These are phyloP conservation scores for Myotis myotis DNA, from an alignment of 2,797 vertebrate species.

Conservation along the genomic window DNA sequence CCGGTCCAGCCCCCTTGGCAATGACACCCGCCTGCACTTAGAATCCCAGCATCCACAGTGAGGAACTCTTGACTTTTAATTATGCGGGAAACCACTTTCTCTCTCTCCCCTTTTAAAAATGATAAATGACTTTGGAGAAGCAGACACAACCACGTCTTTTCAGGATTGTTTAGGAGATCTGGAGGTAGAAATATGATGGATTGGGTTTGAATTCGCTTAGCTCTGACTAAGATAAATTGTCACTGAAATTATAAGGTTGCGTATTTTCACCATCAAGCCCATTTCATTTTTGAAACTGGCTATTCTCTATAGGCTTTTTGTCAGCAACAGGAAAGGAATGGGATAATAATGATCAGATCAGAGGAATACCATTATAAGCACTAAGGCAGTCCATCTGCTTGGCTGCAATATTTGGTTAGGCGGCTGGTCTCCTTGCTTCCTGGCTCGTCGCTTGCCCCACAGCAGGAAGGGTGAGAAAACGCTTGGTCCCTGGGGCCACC, in stretches of 20 bases:
- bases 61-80: slow-evolving; percentile 59
- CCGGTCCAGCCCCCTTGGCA: not conserved
- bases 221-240: slow-evolving; percentile 67
- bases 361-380: slow-evolving; percentile 64
- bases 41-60: not conserved
- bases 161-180: slow-evolving; percentile 64
- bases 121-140: slow-evolving; percentile 67
- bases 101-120: slow-evolving; percentile 32
- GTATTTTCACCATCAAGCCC: slow-evolving; percentile 50
- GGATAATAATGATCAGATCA: slow-evolving; percentile 43
- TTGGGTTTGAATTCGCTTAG: slow-evolving; percentile 72
- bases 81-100: slow-evolving; percentile 39
- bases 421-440: not conserved
- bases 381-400: slow-evolving; percentile 16
- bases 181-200: slow-evolving; percentile 65
- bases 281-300: slow-evolving; percentile 28
- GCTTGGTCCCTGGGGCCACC: not conserved
- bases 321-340: slow-evolving; percentile 52
- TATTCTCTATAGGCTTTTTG: slow-evolving; percentile 50
- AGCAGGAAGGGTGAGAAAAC: not conserved
- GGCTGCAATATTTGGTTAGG: slow-evolving; percentile 17
- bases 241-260: slow-evolving; percentile 40
- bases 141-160: slow-evolving; percentile 56
- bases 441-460: not conserved
- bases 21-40: not conserved